Percentiles rank a stretch among this genome's conserved stretches.
Conservation (phyloP, 2,797 vertebrate genomes). For the Clangula hyemalis region DNA sequence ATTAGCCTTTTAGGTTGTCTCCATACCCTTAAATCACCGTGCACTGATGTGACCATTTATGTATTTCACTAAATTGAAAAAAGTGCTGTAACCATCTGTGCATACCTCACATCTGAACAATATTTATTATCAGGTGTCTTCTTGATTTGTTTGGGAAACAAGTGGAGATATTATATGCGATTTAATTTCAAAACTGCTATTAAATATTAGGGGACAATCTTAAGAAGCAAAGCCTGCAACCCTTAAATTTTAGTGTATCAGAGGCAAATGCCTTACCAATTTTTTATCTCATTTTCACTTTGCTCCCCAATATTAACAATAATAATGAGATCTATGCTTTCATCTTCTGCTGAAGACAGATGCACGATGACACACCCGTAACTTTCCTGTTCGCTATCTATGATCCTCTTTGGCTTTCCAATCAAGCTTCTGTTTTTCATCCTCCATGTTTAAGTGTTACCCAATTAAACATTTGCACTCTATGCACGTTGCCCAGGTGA, state of each 20-base stretch:
- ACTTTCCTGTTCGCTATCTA: background rate
- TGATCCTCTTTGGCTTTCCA: background rate
- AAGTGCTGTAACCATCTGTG: background rate
- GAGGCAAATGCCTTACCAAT: background rate
- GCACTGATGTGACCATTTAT: background rate
- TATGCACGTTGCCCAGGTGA: background rate
- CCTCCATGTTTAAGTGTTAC: background rate
- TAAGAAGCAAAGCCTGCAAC: background rate
- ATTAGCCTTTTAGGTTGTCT: background rate
- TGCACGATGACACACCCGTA: background rate
- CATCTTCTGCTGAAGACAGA: background rate
- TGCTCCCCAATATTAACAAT: background rate
- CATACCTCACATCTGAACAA: background rate
- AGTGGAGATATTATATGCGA: background rate
- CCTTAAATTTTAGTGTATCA: background rate
- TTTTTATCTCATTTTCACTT: background rate
- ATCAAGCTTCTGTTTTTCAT: background rate
- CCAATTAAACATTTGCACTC: background rate
- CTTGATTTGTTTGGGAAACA: background rate
- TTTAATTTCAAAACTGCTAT: background rate
- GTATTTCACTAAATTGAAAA: background rate
- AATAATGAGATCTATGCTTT: background rate
- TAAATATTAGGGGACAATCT: background rate
- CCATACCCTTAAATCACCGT: background rate
- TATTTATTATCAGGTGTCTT: background rate